phyloP scores from a whole-genome alignment of 2,113 vertebrate genomes.

The Nyctibius bracteatus region DNA sequence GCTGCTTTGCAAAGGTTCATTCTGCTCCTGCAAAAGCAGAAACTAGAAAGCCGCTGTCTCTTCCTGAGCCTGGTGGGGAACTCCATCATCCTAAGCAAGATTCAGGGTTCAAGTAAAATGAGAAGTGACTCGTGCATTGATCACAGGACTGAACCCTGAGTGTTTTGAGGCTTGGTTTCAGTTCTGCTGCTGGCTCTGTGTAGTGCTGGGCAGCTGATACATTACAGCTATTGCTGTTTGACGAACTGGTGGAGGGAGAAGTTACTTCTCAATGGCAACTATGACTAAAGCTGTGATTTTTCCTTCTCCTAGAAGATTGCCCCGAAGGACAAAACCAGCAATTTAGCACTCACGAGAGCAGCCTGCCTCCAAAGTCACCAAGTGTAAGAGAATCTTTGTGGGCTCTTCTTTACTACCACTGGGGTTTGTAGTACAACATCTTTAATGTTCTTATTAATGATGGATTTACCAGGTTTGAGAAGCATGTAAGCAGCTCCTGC shows the following conservation, averaged over 20 bases:
- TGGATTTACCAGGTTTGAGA: neutral
- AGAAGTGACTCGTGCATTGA: neutral
- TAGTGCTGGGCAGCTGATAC: neutral
- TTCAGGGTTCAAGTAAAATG: neutral
- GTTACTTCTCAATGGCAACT: neutral
- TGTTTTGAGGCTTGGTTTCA: neutral
- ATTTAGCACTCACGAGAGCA: neutral
- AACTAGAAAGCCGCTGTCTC: neutral
- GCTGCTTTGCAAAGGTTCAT: neutral
- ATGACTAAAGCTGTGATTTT: neutral
- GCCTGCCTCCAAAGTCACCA: neutral
- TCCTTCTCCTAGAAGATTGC: neutral
- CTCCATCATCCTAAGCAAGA: neutral
- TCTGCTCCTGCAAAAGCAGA: neutral
- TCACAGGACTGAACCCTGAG: neutral
- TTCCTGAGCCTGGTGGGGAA: neutral
- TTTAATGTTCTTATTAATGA: neutral
- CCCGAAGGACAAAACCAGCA: neutral
- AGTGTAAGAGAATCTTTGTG: slow-evolving; percentile 48
- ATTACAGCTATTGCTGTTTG: neutral
- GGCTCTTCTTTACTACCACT: neutral
- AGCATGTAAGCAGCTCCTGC: neutral
- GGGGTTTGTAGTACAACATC: neutral
- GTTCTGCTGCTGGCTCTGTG: neutral
- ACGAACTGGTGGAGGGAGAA: neutral